Percentiles rank a stretch among this genome's conserved stretches.
phyloP scores from a whole-genome alignment of 1,140 invertebrate genomes.

The Aphidius ervi region DNA sequence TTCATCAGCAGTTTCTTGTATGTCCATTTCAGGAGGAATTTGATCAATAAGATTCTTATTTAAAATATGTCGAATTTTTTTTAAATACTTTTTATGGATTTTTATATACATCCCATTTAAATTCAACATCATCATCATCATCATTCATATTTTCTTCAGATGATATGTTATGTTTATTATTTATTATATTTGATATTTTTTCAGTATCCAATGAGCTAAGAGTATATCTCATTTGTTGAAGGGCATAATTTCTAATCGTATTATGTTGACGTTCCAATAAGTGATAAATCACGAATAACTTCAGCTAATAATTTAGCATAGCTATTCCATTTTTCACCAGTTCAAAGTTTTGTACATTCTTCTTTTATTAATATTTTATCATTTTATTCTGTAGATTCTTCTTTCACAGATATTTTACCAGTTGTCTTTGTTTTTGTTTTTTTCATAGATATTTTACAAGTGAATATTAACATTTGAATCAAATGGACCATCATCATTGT shows the following conservation, averaged over 20 bases:
- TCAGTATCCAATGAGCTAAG: slow-evolving; percentile 61
- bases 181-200: slow-evolving; percentile 53
- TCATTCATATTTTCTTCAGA: background rate
- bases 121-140: slow-evolving; percentile 12
- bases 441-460: slow-evolving; percentile 64
- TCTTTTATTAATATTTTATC: too few relatives aligned
- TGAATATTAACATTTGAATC: slow-evolving; percentile 66
- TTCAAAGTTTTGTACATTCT: slow-evolving; percentile 54
- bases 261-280: slow-evolving; percentile 62
- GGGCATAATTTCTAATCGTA: slow-evolving; percentile 69
- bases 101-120: slow-evolving; percentile 56
- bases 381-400: too few relatives aligned
- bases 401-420: too few relatives aligned
- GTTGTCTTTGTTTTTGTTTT: too few relatives aligned
- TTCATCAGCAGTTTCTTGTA: slow-evolving; percentile 63
- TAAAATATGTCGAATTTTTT: slow-evolving; percentile 64
- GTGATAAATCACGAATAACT: slow-evolving; percentile 49
- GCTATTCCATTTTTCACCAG: slow-evolving; percentile 39
- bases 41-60: slow-evolving; percentile 74
- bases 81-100: slow-evolving; percentile 60
- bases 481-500: slow-evolving; percentile 49
- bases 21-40: slow-evolving; percentile 58
- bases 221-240: slow-evolving; percentile 70
- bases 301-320: slow-evolving; percentile 52
- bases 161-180: too few relatives aligned